A percentile compares a stretch with the other conserved stretches of the same genome.
Conservation (phyloP, 2,797 vertebrate species). For the Dryobates pubescens region DNA sequence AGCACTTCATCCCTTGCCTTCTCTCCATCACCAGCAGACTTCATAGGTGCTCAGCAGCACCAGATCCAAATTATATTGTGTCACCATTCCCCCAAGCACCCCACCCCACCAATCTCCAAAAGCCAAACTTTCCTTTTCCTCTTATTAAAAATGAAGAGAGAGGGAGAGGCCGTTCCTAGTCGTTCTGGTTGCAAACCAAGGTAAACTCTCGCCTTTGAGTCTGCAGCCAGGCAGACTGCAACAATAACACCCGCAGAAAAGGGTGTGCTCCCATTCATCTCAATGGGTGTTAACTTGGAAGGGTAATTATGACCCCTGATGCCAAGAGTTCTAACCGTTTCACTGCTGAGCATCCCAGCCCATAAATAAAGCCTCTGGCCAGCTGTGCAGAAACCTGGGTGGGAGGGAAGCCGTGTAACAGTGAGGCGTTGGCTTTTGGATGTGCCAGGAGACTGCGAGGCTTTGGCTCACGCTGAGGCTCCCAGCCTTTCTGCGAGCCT, state of each 20-base stretch:
- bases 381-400: not conserved
- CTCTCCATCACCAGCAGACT: not conserved
- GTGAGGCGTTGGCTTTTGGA: not conserved
- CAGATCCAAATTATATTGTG: not conserved
- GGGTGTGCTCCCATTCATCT: conserved; percentile 66
- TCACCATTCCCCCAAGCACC: not conserved
- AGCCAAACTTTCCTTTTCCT: not conserved
- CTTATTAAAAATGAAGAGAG: not conserved
- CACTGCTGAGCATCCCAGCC: conserved; percentile 43
- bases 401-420: not conserved
- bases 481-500: not conserved
- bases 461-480: not conserved
- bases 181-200: conserved; percentile 66
- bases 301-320: conserved; percentile 44
- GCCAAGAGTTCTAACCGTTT: conserved; percentile 55
- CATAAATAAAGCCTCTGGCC: conserved; percentile 54
- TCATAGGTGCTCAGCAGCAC: not conserved
- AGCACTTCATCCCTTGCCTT: not conserved
- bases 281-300: conserved; percentile 63
- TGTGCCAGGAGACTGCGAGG: not conserved
- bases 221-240: conserved; percentile 56
- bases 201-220: conserved; percentile 21
- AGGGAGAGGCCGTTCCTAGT: not conserved
- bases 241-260: conserved; percentile 56
- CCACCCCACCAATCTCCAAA: not conserved